These are phyloP conservation scores for Eurypyga helias DNA, from an alignment of 2,113 vertebrate species.

Conservation along the genomic window DNA sequence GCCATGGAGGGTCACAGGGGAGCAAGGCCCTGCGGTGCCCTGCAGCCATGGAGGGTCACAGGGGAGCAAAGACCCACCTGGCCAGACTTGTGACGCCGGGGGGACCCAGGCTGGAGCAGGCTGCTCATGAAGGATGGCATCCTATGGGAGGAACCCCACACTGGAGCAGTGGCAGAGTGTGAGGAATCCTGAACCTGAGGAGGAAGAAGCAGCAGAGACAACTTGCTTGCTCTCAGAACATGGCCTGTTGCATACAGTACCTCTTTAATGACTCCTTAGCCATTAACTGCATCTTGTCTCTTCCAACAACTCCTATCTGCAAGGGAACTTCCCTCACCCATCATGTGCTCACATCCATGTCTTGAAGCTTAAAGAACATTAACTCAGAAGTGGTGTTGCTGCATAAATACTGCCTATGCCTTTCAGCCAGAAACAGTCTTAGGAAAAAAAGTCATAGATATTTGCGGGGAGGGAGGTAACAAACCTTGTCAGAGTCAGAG, in stretches of 20 bases:
- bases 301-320: not conserved
- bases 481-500: not conserved
- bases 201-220: too few species aligned
- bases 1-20: too few species aligned
- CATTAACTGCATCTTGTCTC: not conserved
- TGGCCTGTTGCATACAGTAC: not conserved
- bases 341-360: not conserved
- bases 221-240: not conserved
- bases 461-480: not conserved
- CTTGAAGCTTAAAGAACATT: not conserved
- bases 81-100: too few species aligned
- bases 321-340: not conserved
- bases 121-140: too few species aligned
- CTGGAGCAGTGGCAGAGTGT: too few species aligned
- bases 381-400: not conserved
- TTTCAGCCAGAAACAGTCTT: not conserved
- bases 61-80: too few species aligned
- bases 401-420: not conserved
- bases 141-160: too few species aligned
- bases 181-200: too few species aligned
- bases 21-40: too few species aligned
- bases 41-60: too few species aligned
- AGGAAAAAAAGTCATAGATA: not conserved
- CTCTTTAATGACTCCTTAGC: not conserved
- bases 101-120: too few species aligned